Percentiles rank a stretch among this genome's conserved stretches.
phyloP scores from a whole-genome alignment of 2,888 invertebrate species.

The Oxytorus armatus region DNA sequence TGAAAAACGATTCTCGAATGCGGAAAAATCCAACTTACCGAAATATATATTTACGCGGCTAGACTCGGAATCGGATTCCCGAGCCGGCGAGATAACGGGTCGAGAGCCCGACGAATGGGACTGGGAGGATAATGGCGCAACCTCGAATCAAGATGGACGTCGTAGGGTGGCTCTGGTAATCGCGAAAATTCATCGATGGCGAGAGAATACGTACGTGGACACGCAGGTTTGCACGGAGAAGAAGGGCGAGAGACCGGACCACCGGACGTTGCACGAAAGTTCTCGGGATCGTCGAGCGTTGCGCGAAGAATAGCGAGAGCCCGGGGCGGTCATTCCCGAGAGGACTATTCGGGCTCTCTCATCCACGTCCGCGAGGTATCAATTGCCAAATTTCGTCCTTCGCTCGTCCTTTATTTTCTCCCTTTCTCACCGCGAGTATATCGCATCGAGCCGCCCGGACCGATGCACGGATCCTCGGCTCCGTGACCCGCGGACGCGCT shows the following conservation, averaged over 20 bases:
- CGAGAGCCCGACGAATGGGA: conserved; percentile 62
- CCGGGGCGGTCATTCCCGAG: conserved; percentile 71
- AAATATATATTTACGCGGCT: no score
- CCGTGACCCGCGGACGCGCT: no score
- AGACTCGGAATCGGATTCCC: conserved; percentile 20
- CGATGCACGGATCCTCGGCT: conserved; percentile 34
- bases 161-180: conserved; percentile 34
- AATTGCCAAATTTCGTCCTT: conserved; percentile 76
- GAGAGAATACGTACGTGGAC: conserved; percentile 35
- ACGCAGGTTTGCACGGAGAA: conserved; percentile 1
- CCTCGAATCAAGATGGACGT: conserved; percentile 62
- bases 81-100: no score
- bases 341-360: conserved; percentile 77
- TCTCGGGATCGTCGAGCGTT: conserved; percentile 35
- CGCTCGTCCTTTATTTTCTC: not conserved
- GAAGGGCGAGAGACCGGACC: not conserved
- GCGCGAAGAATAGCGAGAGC: conserved; percentile 56
- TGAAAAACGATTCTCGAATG: no score
- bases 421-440: not conserved
- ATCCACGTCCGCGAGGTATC: conserved; percentile 77
- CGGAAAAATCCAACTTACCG: no score
- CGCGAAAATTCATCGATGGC: conserved; percentile 61
- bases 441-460: not conserved
- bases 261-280: conserved; percentile 23
- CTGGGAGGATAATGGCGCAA: conserved; percentile 51